Evolutionary conservation across 2,113 vertebrate species (phyloP).

Genomic region (Gobio gobio): DNA sequence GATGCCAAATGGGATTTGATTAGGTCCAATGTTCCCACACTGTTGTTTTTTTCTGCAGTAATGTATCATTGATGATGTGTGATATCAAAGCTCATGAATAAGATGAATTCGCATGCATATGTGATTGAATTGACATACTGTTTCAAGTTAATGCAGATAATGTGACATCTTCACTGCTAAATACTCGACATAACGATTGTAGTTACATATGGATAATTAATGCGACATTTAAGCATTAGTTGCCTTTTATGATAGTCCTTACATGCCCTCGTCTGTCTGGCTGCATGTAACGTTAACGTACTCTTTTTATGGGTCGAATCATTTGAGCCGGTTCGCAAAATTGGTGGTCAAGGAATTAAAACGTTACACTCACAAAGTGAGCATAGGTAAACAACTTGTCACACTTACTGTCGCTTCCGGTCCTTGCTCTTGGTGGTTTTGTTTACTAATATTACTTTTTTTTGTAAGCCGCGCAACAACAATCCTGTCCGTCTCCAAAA

Average conservation of each 20-base stretch:
- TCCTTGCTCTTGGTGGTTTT: background rate
- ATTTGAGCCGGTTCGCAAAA: background rate
- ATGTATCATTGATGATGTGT: background rate
- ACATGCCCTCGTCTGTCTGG: background rate
- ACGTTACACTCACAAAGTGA: background rate
- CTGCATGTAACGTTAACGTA: conserved; percentile 25
- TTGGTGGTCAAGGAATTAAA: background rate
- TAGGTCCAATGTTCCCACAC: too few relatives aligned
- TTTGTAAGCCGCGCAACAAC: background rate
- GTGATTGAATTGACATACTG: background rate
- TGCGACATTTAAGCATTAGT: background rate
- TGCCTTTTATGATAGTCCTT: background rate
- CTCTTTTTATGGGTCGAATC: background rate
- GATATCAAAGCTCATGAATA: background rate
- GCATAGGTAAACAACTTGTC: background rate
- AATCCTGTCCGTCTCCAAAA: conserved; percentile 12
- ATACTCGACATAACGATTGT: background rate
- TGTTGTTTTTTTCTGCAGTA: background rate
- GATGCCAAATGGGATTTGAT: too few relatives aligned
- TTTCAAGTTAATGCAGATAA: background rate
- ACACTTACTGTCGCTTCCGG: background rate
- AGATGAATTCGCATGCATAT: background rate
- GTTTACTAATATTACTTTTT: background rate
- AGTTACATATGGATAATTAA: background rate
- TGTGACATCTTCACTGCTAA: background rate